Base-by-base conservation (phyloP, 2,888 invertebrate genomes). In the Mellilla xanthometata region DNA sequence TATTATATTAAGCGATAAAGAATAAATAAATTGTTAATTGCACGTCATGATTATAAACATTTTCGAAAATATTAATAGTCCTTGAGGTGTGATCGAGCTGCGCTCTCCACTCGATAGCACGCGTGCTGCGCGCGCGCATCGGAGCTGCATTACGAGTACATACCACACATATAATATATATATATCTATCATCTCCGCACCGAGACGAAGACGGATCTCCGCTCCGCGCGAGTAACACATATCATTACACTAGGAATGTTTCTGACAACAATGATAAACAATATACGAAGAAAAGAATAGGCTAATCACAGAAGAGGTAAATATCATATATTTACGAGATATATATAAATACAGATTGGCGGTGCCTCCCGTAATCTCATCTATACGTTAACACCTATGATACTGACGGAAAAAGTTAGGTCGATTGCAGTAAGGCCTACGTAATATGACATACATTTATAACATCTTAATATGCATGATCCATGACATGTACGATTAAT, bases 1-100 rank as follows among this genome's bases (percentile, higher is more conserved):
- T 86, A 85, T 79, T 81, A 75, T 80, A 76, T 78, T 80, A 86
- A 84, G 85, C 84, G 63, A 76, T 82, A 81, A 75, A 78, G 61
- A 85, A 83, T 85, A 86, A 87, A 85, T 85, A 84, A 78, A 79
- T 73, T 72, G 74, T 78, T 79, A 80, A 87, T 88, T 88, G 86
- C 86, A 87, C 87, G 78, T 78, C 66, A 65, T 76, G 69, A 76
- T 69, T 68, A 79, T 83, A 82, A 82, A 80, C 69, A 39, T 68
- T 77, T 78, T 84, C 73, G 71, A 81, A 72, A 82, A 82, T 75
- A 76, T 77, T 73, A 79, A 78, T 72, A 76, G 63, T 72, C 49
- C 54, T 59, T 68, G 70, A 69, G 72, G 69, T 67, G 56, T 69
- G 49, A 24, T 76, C 68, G 78, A 86, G 85, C 85, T 81, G 79